Evolutionary conservation across 2,888 invertebrate genomes (phyloP), one percentile per base, ranked within the genome.

Genomic region (Rhorus exstirpatorius): DNA sequence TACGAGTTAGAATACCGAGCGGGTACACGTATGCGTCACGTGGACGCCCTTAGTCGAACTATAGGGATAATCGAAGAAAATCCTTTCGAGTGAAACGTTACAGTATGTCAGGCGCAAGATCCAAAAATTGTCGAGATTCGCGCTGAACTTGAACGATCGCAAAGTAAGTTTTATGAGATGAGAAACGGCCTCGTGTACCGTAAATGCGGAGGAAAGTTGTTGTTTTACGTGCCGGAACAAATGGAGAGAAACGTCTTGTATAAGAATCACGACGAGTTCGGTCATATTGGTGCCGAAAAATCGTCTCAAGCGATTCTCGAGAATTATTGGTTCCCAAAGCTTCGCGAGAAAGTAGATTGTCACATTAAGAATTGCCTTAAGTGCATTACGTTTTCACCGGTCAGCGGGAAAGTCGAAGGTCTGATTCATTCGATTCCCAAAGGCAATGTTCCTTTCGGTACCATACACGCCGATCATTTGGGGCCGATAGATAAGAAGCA

Each of bases 11-110:
- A 86, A 51, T 89, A 90, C 71, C 70, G 89, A 58, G 44, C 82
- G 3, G 85, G 83, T 3, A 78, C 67, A 0, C 76, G 84, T 26
- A 89, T 89, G 88, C 65, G 60, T 7, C 88, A 90, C 76, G 89
- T 87, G 3, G 89, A 90, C 74, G 88, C 88, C 7, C 76, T 89
- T 12, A 86, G 87, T 58, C 60, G 81, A 4, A 75, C 35, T 4
- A 55, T 84, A n/a, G 35, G 79, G 1, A 67, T 85, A 8, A 35
- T 86, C 12, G 81, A 84, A 10, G 83, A 81, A 14, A 85, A 86
- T 74, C 71, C 83, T 6, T 74, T 86, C 8, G 82, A 86, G 46
- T 75, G 58, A 26, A 84, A 83, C 51, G 76, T 86, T 0, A 65
- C 81, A 0, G 10, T 87, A 3, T 67, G 76, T 70, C 86, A 85